Conservation (phyloP, 1,140 invertebrate species). For the Cotesia glomerata region DNA sequence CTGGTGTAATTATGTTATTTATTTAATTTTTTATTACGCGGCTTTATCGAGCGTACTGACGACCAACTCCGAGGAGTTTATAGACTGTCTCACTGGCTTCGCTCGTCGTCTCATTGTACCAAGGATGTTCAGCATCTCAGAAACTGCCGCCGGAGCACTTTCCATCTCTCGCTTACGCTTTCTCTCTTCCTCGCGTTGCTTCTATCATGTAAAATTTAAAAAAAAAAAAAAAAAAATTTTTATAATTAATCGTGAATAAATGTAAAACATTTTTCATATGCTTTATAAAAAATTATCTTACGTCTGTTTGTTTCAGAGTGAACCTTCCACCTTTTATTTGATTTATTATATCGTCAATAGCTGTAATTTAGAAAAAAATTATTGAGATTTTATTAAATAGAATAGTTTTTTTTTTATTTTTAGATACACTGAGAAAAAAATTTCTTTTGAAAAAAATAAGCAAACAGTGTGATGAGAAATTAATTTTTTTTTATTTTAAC, state of each 20-base stretch:
- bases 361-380: conserved; percentile 48
- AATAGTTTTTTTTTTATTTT: not conserved
- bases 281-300: conserved; percentile 44
- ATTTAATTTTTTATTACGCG: conserved; percentile 6
- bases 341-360: conserved; percentile 77
- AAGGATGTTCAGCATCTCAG: conserved; percentile 75
- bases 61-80: conserved; percentile 43
- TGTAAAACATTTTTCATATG: conserved; percentile 17
- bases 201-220: conserved; percentile 44
- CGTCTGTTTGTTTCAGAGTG: conserved; percentile 71
- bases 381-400: not conserved
- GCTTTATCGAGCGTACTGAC: conserved; percentile 28
- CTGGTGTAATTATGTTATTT: conserved; percentile 11
- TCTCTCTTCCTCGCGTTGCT: conserved; percentile 65
- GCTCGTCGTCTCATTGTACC: conserved; percentile 70
- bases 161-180: conserved; percentile 65
- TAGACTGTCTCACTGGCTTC: conserved; percentile 50
- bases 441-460: no score
- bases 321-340: conserved; percentile 79
- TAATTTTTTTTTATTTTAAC: not conserved
- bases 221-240: conserved; percentile 17
- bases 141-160: conserved; percentile 68
- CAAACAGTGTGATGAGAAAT: no score
- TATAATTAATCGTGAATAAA: conserved; percentile 23
- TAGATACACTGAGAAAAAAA: not conserved